These are phyloP conservation scores for Campylorhamphus procurvoides DNA, from an alignment of 2,113 vertebrate genomes.

Conservation along the genomic window DNA sequence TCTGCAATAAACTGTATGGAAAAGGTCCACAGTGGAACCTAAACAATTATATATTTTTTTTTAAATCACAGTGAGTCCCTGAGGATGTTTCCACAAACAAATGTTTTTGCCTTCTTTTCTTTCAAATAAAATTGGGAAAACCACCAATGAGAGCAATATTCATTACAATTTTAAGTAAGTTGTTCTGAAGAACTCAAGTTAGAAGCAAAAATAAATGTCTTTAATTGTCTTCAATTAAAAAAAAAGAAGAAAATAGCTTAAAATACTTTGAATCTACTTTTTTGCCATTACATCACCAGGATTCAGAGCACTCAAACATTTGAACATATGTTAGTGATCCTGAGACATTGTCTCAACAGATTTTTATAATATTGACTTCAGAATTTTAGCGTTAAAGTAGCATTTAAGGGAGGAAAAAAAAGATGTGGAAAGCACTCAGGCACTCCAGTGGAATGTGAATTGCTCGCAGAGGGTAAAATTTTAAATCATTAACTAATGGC, in stretches of 20 bases:
- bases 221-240: neutral
- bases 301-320: neutral
- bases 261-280: neutral
- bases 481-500: constrained; percentile 64
- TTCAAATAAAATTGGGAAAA: neutral
- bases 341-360: neutral
- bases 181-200: neutral
- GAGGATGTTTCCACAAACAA: neutral
- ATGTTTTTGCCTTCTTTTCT: neutral
- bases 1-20: neutral
- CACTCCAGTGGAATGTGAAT: constrained; percentile 12
- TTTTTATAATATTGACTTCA: neutral
- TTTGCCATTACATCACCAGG: neutral
- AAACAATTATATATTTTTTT: neutral
- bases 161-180: neutral
- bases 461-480: constrained; percentile 21
- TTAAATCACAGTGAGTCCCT: neutral
- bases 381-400: neutral
- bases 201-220: neutral
- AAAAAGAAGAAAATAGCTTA: neutral
- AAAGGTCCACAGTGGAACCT: neutral
- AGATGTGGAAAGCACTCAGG: neutral
- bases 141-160: neutral
- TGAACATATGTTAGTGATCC: neutral
- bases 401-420: neutral